These are phyloP conservation scores for Synergus laeviventris DNA, from an alignment of 2,888 invertebrate genomes.

Conservation along the genomic window DNA sequence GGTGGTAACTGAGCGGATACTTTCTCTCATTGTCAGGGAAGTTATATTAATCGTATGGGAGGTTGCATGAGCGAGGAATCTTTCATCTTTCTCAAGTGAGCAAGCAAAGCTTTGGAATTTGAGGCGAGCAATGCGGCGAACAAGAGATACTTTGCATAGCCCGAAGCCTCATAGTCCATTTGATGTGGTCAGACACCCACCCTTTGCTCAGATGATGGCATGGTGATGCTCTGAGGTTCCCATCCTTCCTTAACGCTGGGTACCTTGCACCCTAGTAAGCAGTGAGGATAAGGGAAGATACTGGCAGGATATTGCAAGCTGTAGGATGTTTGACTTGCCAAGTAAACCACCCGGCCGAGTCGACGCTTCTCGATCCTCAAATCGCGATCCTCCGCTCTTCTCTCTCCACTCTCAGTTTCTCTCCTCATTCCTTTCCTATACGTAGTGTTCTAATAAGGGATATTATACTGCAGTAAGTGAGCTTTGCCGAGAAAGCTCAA, in stretches of 20 bases:
- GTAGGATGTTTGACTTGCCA: conserved; percentile 71
- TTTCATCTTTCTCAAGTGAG: conserved; percentile 20
- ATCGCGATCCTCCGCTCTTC: conserved; percentile 17
- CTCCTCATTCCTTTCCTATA: conserved; percentile 44
- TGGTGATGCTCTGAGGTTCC: conserved; percentile 47
- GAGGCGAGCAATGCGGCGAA: conserved; percentile 41
- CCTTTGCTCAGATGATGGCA: conserved; percentile 42
- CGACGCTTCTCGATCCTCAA: conserved; percentile 38
- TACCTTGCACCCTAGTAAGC: conserved; percentile 63
- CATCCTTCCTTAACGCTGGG: conserved; percentile 59
- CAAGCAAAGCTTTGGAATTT: conserved; percentile 6
- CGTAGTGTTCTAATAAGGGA: conserved; percentile 47
- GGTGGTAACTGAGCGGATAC: neutral
- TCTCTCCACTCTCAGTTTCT: conserved; percentile 29
- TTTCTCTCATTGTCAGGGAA: conserved; percentile 35
- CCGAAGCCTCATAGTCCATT: conserved; percentile 58
- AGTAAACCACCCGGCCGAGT: conserved; percentile 61
- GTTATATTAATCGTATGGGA: conserved; percentile 36
- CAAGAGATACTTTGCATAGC: conserved; percentile 63
- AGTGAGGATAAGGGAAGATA: conserved; percentile 7
- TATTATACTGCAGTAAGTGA: conserved; percentile 42
- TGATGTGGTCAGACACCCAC: conserved; percentile 65
- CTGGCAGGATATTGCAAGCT: conserved; percentile 68
- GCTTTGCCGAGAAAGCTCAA: conserved; percentile 44
- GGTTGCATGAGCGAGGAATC: conserved; percentile 2